Evolutionary conservation across 1,140 invertebrate species (phyloP), one percentile per base, ranked within the genome.

Genomic region (Pseudomyrmex flavicornis): DNA sequence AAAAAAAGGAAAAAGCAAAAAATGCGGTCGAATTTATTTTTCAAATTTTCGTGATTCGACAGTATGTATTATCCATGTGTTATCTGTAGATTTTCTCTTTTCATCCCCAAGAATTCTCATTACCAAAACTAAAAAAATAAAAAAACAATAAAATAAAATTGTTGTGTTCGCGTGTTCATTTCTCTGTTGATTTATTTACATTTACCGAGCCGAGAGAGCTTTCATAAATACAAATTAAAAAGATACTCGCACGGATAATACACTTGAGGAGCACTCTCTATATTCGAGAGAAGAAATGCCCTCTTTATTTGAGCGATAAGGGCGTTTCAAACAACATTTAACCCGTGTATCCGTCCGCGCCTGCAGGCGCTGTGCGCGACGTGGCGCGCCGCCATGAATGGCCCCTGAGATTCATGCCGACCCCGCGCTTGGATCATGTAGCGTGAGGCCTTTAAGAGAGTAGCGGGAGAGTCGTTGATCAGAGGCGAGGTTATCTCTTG

Each of bases 401-500:
- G 74, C 62, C 44, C 50, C 35, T 26, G 62, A 87, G 86, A 88
- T 88, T 88, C 86, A 87, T 87, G 82, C 82, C 86, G 72, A 73
- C 50, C 76, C 76, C 56, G 44, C 69, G 75, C 77, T 87, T 61
- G 82, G 68, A 87, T 88, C 86, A 83, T 85, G 86, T 88, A 88
- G 83, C 77, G n/a, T 50, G 72, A 72, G 74, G 79, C 75, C 84
- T 77, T 88, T 88, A 82, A 86, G 80, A 86, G 87, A 86, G 80
- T 65, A 75, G 80, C 84, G 61, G 35, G 85, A 85, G 85, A 89
- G 88, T 77, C 86, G 86, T 89, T 88, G 87, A 90, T 90, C 87
- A 88, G 87, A 85, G 85, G 77, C 87, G 86, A 89, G 90, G 90
- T 91, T 92, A 91, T 92, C 90, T 91, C 87, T 90, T 87, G 88